Conservation (phyloP, 2,113 vertebrate genomes). For the Hiodon tergisus region DNA sequence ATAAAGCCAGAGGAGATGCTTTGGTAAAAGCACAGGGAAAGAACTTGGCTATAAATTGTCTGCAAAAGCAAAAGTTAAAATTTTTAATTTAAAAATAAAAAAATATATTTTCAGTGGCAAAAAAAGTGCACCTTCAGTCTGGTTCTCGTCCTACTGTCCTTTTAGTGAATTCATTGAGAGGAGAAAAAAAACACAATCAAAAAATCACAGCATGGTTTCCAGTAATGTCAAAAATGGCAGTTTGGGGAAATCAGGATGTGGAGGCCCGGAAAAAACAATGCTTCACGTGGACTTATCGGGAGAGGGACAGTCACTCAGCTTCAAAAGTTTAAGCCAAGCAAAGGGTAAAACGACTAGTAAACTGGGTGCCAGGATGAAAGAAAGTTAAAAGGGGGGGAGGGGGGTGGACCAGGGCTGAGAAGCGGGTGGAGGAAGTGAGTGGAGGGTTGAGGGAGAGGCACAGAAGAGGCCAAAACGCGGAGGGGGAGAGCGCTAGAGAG, state of each 20-base stretch:
- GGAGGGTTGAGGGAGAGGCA: constrained; percentile 12
- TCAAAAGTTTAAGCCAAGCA: constrained; percentile 2
- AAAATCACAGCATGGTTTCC: not conserved
- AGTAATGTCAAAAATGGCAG: constrained; percentile 15
- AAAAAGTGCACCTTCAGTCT: constrained; percentile 18
- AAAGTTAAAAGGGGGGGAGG: not conserved
- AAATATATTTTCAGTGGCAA: constrained; percentile 3
- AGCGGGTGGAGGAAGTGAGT: not conserved
- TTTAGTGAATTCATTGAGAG: constrained; percentile 31
- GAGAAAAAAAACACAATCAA: constrained; percentile 43
- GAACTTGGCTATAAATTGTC: constrained; percentile 23
- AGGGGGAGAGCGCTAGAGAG: not conserved
- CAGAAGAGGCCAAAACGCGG: constrained; percentile 28
- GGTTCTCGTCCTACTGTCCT: constrained; percentile 31
- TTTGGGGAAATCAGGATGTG: not conserved
- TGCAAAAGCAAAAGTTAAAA: constrained; percentile 12
- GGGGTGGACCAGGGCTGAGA: not conserved
- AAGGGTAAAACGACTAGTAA: not conserved
- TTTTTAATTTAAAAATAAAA: not conserved
- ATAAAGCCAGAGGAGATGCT: constrained; percentile 83
- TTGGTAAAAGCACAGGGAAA: constrained; percentile 71
- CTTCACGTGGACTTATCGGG: not conserved
- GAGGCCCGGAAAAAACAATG: constrained; percentile 20
- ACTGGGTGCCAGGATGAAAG: not conserved
- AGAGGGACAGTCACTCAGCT: not conserved